Evolutionary conservation across 2,113 vertebrate species (phyloP).

Genomic region (Muntiacus muntjak): DNA sequence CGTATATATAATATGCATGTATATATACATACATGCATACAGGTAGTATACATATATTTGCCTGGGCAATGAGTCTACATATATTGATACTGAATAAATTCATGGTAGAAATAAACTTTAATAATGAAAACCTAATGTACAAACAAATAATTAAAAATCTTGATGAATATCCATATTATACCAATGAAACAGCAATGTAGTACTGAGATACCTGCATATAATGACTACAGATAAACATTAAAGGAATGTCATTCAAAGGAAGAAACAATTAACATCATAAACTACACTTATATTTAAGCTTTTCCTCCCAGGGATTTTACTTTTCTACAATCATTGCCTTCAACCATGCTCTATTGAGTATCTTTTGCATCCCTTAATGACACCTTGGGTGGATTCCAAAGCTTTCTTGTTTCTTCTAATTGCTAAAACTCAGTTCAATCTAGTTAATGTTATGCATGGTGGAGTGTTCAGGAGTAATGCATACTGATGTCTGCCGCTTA

Average conservation of each 20-base stretch:
- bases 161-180: background rate
- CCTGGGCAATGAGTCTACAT: background rate
- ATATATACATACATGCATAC: background rate
- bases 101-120: background rate
- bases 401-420: background rate
- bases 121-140: background rate
- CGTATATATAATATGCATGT: background rate
- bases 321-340: background rate
- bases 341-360: background rate
- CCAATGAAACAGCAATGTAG: background rate
- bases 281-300: background rate
- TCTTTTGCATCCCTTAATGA: background rate
- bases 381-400: background rate
- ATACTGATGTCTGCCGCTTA: background rate
- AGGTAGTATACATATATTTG: background rate
- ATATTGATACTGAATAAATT: background rate
- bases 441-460: background rate
- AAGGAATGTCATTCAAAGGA: background rate
- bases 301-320: background rate
- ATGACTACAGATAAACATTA: background rate
- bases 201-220: background rate
- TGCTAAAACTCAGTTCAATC: background rate
- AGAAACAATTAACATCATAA: slow-evolving; percentile 14
- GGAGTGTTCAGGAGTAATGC: background rate
- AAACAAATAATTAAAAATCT: background rate